Percentiles rank a stretch among this genome's conserved stretches.
Conservation (phyloP, 1,140 invertebrate species). For the Drosophila sulfurigaster region DNA sequence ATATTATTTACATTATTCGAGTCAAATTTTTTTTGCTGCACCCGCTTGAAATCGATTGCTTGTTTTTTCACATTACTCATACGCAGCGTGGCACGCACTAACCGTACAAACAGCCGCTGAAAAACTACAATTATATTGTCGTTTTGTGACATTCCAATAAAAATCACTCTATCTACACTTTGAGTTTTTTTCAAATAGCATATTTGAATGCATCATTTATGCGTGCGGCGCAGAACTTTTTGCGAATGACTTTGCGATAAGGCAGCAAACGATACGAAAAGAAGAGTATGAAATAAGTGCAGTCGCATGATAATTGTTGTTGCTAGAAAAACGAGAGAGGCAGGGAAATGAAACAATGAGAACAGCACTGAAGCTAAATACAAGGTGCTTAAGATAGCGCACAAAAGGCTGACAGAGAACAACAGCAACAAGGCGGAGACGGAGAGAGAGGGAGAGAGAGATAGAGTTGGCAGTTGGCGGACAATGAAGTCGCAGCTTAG, state of each 20-base stretch:
- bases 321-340: neutral
- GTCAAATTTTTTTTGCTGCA: neutral
- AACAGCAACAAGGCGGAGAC: neutral
- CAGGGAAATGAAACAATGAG: slow-evolving; percentile 6
- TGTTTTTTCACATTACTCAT: slow-evolving; percentile 47
- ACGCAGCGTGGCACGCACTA: slow-evolving; percentile 41
- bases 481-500: slow-evolving; percentile 24
- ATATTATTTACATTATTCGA: neutral
- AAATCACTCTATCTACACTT: slow-evolving; percentile 8
- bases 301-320: slow-evolving; percentile 55
- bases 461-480: slow-evolving; percentile 5
- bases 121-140: slow-evolving; percentile 66
- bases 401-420: slow-evolving; percentile 33
- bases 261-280: slow-evolving; percentile 44
- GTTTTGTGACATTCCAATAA: slow-evolving; percentile 38
- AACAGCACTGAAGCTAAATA: slow-evolving; percentile 9
- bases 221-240: slow-evolving; percentile 49
- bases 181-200: neutral
- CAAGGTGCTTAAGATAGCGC: slow-evolving; percentile 55
- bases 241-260: slow-evolving; percentile 68
- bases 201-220: slow-evolving; percentile 55
- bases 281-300: slow-evolving; percentile 35
- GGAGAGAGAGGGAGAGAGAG: neutral
- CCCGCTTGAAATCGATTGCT: slow-evolving; percentile 19
- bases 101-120: slow-evolving; percentile 39